Evolutionary conservation across 2,113 vertebrate genomes (phyloP), one percentile per base, ranked within the genome.

Genomic region (Corythornis madagascariensis): DNA sequence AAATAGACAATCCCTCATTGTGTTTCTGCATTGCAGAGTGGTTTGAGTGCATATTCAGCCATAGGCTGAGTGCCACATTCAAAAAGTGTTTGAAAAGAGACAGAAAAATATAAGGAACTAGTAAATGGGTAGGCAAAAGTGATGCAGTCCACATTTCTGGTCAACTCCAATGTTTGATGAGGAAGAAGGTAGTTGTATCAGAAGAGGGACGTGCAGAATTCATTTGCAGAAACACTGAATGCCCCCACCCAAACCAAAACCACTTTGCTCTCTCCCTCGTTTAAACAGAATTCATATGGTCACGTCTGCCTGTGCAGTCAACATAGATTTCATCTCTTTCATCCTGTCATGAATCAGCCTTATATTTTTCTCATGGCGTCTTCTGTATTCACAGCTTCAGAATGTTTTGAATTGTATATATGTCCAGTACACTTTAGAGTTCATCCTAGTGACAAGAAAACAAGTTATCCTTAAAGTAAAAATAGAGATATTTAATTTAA

Each of bases 371-470:
- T 92, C n/a, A 8, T 76, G 76, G 25, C 70, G 45, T 90, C 92
- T 95, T 97, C 94, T 89, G 71, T 90, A 84, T 92, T 87, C 89
- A 83, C 92, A 95, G 75, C 83, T 96, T 96, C 86, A 85, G 78
- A 93, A 48, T 85, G 82, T 69, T 60, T 94, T 81, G 53, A 47
- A 84, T 87, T 5, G 0, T 52, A 65, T 96, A 45, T 47, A 66
- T 53, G 64, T 96, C 91, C 93, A 86, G 57, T 53, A 90, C 80
- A 77, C 86, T 16, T 97, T 55, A 98, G 63, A 98, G 98, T 92
- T 98, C 98, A 94, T 98, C 98, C 98, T 98, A 92, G 88, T 61
- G 63, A 84, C 31, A 95, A 94, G 60, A 93, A 92, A 94, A 90
- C 4, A 6, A 56, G 52, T 93, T 95, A 76, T 38, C 63, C 24